phyloP scores from a whole-genome alignment of 2,888 invertebrate species.

The Antheraea yamamai region DNA sequence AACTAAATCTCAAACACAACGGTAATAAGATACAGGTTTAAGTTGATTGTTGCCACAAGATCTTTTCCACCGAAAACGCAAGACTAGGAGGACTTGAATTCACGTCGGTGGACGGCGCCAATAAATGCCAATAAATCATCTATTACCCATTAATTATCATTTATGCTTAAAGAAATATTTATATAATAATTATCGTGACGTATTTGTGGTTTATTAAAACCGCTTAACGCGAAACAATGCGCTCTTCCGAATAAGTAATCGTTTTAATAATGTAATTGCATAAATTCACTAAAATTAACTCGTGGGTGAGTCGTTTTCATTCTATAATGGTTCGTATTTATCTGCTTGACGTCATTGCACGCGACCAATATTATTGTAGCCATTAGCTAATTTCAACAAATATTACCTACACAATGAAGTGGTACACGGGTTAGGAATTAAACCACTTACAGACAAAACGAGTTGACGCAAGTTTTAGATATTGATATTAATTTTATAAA shows the following conservation, averaged over 20 bases:
- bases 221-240: not conserved
- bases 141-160: not conserved
- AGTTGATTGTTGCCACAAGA: not conserved
- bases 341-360: constrained; percentile 23
- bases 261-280: not conserved
- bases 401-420: constrained; percentile 21
- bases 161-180: not conserved
- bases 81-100: not conserved
- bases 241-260: not conserved
- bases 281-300: constrained; percentile 4
- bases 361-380: constrained; percentile 25
- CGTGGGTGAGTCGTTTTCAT: not conserved
- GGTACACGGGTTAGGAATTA: constrained; percentile 10
- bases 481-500: not conserved
- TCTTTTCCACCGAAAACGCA: not conserved
- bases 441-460: constrained; percentile 7
- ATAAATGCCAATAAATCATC: not conserved
- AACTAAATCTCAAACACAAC: not conserved
- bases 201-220: not conserved
- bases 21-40: not conserved
- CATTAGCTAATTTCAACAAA: constrained; percentile 34
- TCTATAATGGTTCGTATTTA: constrained; percentile 22
- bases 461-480: constrained; percentile 9
- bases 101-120: not conserved
- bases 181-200: not conserved